A percentile compares a stretch with the other conserved stretches of the same genome.
These are phyloP conservation scores for Chironomus striatipennis DNA, from an alignment of 1,140 invertebrate species.

Conservation along the genomic window DNA sequence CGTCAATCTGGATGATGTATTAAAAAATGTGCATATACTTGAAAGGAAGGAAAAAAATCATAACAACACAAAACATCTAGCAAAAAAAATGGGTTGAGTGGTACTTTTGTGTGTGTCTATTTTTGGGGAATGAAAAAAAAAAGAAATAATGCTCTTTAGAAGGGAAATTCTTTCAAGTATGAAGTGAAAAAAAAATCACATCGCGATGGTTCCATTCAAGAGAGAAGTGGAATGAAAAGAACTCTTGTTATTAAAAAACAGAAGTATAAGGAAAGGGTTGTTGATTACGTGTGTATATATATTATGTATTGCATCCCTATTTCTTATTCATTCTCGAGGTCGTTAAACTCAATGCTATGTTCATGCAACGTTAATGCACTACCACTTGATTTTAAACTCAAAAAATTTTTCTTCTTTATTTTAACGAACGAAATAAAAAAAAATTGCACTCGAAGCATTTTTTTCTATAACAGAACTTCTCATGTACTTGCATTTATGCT, in stretches of 20 bases:
- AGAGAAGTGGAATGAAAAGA: neutral
- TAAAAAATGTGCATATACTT: too few species aligned
- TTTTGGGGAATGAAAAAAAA: neutral
- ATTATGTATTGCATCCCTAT: neutral
- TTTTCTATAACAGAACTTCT: neutral
- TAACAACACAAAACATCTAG: neutral
- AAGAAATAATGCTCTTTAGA: neutral
- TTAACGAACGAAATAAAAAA: constrained; percentile 12
- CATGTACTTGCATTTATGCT: neutral
- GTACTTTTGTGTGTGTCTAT: neutral
- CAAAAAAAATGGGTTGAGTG: neutral
- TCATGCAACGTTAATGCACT: neutral
- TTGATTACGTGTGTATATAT: neutral
- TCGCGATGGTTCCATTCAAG: neutral
- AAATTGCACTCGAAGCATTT: neutral
- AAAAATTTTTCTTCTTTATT: constrained; percentile 3
- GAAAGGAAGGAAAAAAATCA: neutral
- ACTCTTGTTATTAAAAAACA: constrained; percentile 4
- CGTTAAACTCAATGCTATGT: neutral
- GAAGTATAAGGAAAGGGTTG: neutral
- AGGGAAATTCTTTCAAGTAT: neutral
- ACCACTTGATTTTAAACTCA: neutral
- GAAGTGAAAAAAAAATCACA: neutral
- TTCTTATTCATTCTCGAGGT: neutral
- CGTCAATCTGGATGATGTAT: too few species aligned